Conservation (phyloP, 2,113 vertebrate species). For the Eptesicus fuscus region DNA sequence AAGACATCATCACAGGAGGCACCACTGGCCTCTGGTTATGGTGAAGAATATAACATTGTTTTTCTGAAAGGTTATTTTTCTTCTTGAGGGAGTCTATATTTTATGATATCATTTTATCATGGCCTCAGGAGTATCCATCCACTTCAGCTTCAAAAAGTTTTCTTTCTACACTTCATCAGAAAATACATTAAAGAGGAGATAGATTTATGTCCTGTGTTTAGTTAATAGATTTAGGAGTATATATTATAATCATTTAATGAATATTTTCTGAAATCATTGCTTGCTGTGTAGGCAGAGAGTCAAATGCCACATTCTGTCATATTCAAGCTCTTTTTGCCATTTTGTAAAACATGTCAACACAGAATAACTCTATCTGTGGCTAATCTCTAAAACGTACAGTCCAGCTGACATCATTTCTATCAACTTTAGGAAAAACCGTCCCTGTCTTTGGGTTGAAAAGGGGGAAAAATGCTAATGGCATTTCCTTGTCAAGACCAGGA, state of each 20-base stretch:
- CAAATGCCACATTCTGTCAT: neutral
- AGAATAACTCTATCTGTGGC: neutral
- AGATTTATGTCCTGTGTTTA: neutral
- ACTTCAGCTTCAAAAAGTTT: constrained; percentile 26
- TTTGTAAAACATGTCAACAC: neutral
- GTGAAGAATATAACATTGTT: neutral
- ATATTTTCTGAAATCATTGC: constrained; percentile 19
- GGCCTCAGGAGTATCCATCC: neutral
- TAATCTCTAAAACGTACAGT: neutral
- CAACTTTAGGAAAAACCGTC: neutral
- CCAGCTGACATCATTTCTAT: neutral
- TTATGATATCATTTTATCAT: constrained; percentile 23
- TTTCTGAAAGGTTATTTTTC: constrained; percentile 20
- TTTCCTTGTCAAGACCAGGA: neutral
- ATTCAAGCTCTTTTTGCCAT: neutral
- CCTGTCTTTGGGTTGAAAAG: neutral
- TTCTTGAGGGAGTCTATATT: neutral
- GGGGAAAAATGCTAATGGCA: neutral
- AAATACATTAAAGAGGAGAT: neutral
- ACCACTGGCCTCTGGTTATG: neutral
- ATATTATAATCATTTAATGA: neutral
- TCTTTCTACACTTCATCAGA: neutral
- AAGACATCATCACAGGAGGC: neutral
- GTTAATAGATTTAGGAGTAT: constrained; percentile 1
- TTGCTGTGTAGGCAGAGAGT: neutral